Percentiles rank a stretch among this genome's conserved stretches.
phyloP scores from a whole-genome alignment of 1,140 invertebrate genomes.

The Caenorhabditis brenneri region DNA sequence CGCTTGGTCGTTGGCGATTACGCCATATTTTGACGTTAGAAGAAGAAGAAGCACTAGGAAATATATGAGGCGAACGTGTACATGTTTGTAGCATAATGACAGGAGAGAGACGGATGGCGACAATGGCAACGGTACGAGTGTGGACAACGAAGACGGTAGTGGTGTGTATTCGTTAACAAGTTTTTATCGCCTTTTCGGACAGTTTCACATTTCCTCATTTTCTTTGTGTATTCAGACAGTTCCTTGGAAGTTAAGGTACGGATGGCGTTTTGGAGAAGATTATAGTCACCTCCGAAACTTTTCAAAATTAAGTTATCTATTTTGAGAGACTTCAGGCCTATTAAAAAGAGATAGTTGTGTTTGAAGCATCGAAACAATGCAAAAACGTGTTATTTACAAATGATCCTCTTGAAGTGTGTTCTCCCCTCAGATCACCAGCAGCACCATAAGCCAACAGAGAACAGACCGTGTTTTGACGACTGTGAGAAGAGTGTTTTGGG shows the following conservation, averaged over 20 bases:
- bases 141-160: neutral
- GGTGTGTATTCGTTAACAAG: slow-evolving; percentile 26
- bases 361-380: slow-evolving; percentile 12
- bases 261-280: neutral
- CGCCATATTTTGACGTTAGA: slow-evolving; percentile 34
- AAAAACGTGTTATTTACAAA: slow-evolving; percentile 36
- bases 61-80: neutral
- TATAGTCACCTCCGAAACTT: neutral
- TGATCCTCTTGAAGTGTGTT: slow-evolving; percentile 12
- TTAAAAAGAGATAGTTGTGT: neutral
- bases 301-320: neutral
- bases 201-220: neutral
- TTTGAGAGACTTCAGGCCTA: neutral
- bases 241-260: slow-evolving; percentile 3
- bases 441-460: neutral
- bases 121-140: slow-evolving; percentile 8
- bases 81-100: slow-evolving; percentile 22
- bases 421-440: neutral
- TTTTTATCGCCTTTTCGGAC: slow-evolving; percentile 33
- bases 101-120: neutral
- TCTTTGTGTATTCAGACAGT: neutral
- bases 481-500: slow-evolving; percentile 33
- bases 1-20: slow-evolving; percentile 9
- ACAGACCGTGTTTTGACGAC: neutral
- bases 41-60: neutral